A percentile compares a stretch with the other conserved stretches of the same genome.
These are phyloP conservation scores for Ranitomeya variabilis DNA, from an alignment of 2,113 vertebrate species.

Conservation along the genomic window DNA sequence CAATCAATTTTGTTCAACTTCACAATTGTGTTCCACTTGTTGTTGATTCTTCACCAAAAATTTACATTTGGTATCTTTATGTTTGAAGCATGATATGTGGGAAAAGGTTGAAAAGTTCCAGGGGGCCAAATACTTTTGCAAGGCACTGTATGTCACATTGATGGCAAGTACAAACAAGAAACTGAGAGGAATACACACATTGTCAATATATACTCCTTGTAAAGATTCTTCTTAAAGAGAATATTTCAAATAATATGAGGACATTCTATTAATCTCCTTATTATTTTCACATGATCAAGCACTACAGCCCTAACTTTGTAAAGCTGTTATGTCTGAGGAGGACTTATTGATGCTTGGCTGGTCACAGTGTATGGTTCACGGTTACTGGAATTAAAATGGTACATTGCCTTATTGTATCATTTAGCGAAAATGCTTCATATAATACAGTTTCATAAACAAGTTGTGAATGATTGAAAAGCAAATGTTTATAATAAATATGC, in stretches of 20 bases:
- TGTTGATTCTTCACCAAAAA: too few species aligned
- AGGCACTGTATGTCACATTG: neutral
- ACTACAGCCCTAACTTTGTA: constrained; percentile 6
- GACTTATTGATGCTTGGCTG: constrained; percentile 30
- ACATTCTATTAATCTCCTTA: constrained; percentile 35
- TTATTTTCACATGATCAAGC: constrained; percentile 33
- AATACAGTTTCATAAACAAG: neutral
- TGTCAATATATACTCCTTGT: constrained; percentile 5
- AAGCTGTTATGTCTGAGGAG: constrained; percentile 30
- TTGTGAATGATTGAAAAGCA: neutral
- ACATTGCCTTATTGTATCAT: neutral
- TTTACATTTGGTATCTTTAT: too few species aligned
- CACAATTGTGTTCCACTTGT: too few species aligned
- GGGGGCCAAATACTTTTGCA: too few species aligned
- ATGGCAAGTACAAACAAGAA: constrained; percentile 12
- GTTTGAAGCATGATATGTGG: too few species aligned
- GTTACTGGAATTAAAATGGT: neutral
- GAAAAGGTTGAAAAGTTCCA: too few species aligned
- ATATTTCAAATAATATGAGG: constrained; percentile 16
- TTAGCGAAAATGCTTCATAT: neutral
- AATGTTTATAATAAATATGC: neutral
- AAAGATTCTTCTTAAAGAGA: neutral
- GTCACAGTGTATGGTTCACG: neutral
- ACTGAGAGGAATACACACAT: constrained; percentile 20
- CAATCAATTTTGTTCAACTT: too few species aligned